Conservation (phyloP, 2,888 invertebrate genomes). For the Heteropelma amictum region DNA sequence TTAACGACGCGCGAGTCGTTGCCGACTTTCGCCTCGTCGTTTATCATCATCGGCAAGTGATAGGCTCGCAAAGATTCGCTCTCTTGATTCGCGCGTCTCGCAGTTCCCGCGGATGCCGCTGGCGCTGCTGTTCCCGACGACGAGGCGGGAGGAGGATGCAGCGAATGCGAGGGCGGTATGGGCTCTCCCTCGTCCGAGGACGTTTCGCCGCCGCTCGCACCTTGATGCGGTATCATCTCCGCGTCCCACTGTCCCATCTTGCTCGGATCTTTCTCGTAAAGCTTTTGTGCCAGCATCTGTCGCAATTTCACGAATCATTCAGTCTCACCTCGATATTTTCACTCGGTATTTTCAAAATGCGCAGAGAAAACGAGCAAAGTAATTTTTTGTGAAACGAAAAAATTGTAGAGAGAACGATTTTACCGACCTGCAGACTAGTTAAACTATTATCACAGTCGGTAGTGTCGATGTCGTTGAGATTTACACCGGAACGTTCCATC, state of each 20-base stretch:
- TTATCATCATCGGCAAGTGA: constrained; percentile 65
- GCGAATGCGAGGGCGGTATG: constrained; percentile 63
- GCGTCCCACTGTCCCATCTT: constrained; percentile 85
- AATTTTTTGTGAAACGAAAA: background rate
- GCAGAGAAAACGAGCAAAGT: background rate
- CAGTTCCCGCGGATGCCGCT: constrained; percentile 37
- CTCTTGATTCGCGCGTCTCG: constrained; percentile 59
- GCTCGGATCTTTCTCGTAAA: constrained; percentile 89
- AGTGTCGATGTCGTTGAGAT: constrained; percentile 96
- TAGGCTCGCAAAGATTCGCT: constrained; percentile 66
- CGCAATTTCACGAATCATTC: constrained; percentile 56
- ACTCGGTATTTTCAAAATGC: too few species aligned
- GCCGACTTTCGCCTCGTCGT: constrained; percentile 61
- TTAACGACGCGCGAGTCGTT: background rate
- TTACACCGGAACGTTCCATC: constrained; percentile 93
- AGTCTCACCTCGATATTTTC: too few species aligned
- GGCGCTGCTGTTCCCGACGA: background rate
- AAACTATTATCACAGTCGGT: constrained; percentile 97
- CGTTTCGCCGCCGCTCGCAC: constrained; percentile 78
- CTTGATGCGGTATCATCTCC: constrained; percentile 72
- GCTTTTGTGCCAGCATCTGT: constrained; percentile 87
- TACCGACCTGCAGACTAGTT: constrained; percentile 86
- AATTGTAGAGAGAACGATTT: background rate
- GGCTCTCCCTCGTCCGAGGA: constrained; percentile 81
- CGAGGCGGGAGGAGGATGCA: constrained; percentile 62